These are phyloP conservation scores for Urocolius indicus DNA, from an alignment of 2,113 vertebrate species.

Conservation along the genomic window DNA sequence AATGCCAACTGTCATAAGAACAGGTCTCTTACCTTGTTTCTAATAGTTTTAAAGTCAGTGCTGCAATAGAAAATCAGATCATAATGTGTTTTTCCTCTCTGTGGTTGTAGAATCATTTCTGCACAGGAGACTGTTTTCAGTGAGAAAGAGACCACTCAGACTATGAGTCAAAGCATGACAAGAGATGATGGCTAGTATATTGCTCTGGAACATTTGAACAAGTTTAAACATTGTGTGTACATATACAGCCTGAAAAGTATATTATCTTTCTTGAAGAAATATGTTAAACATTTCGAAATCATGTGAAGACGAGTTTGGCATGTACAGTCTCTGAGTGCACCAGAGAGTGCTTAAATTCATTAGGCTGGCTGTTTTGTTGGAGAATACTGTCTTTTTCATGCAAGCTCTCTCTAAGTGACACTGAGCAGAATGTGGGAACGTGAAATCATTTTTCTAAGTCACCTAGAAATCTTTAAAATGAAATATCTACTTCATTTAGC, in stretches of 20 bases:
- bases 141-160: neutral
- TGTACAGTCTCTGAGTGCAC: rapidly evolving
- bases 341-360: neutral
- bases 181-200: neutral
- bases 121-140: neutral
- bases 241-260: neutral
- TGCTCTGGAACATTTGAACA: neutral
- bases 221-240: neutral
- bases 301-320: neutral
- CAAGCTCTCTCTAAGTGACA: neutral
- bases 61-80: neutral
- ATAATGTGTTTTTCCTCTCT: neutral
- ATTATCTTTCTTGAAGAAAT: neutral
- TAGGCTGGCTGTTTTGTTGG: neutral
- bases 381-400: neutral
- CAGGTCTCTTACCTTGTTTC: neutral
- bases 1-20: neutral
- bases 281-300: neutral
- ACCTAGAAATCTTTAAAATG: neutral
- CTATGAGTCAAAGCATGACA: neutral
- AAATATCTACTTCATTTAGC: neutral
- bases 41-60: neutral
- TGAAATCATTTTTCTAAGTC: neutral
- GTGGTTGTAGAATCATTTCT: neutral
- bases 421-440: neutral